A percentile compares a stretch with the other conserved stretches of the same genome.
These are phyloP conservation scores for Calidris pygmaea DNA, from an alignment of 2,113 vertebrate species.

Conservation along the genomic window DNA sequence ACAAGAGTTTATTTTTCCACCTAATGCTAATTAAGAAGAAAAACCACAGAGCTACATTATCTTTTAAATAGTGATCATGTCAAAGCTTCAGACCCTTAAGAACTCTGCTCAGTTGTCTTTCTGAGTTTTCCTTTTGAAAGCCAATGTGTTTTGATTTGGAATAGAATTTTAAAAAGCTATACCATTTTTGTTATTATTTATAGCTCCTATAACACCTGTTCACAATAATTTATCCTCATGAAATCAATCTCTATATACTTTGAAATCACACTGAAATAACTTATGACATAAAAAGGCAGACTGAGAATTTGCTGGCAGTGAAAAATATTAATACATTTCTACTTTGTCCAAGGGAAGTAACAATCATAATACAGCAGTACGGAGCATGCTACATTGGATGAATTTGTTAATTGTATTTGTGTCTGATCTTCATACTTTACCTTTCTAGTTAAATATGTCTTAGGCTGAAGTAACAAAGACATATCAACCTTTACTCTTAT, in stretches of 20 bases:
- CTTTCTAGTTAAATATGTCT: too few relatives aligned
- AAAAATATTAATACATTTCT: neutral
- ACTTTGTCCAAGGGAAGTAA: neutral
- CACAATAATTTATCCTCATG: neutral
- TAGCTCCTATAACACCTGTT: constrained; percentile 3
- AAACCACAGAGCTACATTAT: neutral
- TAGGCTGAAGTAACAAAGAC: neutral
- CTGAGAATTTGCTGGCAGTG: neutral
- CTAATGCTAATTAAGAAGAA: neutral
- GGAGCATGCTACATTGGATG: neutral
- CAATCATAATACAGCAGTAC: neutral
- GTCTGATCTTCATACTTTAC: neutral
- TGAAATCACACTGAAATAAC: constrained; percentile 18
- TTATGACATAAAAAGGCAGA: neutral
- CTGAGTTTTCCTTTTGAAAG: neutral
- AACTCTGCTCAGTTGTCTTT: neutral
- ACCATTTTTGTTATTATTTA: constrained; percentile 14
- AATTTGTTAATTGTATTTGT: neutral
- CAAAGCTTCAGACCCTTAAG: neutral
- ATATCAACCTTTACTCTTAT: neutral
- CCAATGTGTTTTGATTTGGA: neutral
- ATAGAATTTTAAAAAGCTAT: neutral
- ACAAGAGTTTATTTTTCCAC: neutral
- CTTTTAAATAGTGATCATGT: neutral
- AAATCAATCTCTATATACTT: constrained; percentile 10